Conservation (phyloP, 2,113 vertebrate genomes). For the Phyllopteryx taeniolatus region DNA sequence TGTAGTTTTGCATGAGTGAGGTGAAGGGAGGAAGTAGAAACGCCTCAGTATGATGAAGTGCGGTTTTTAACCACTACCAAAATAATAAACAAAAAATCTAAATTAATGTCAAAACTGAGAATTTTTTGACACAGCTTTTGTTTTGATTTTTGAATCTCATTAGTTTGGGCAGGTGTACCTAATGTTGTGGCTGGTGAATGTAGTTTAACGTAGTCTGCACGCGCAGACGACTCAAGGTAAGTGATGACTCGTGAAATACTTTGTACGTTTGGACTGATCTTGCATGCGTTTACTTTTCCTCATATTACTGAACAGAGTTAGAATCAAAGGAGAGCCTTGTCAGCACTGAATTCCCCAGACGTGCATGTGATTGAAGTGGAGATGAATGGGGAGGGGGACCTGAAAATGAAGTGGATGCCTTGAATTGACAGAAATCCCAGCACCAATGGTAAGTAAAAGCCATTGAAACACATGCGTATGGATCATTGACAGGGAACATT, state of each 20-base stretch:
- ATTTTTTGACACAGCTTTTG: background rate
- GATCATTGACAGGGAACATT: background rate
- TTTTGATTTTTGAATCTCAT: background rate
- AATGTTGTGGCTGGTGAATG: background rate
- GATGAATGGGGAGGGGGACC: conserved; percentile 32
- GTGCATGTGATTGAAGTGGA: conserved; percentile 44
- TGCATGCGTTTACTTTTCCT: conserved; percentile 32
- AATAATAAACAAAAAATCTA: background rate
- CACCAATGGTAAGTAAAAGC: conserved; percentile 27
- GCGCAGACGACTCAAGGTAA: conserved; percentile 40
- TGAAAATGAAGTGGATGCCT: conserved; percentile 41
- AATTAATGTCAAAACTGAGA: background rate
- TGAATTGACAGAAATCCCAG: conserved; percentile 27
- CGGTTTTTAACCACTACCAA: no score
- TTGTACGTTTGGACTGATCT: conserved; percentile 36
- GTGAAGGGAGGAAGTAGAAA: no score
- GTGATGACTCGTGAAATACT: conserved; percentile 45
- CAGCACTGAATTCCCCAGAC: conserved; percentile 62
- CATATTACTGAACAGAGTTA: conserved; percentile 55
- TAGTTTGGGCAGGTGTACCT: background rate
- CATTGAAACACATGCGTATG: conserved; percentile 7
- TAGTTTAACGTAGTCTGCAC: conserved; percentile 43
- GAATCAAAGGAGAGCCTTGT: conserved; percentile 67
- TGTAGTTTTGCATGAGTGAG: background rate
- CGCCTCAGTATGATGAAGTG: no score